Base-by-base conservation (phyloP, 2,113 vertebrate genomes). In the Tachysurus vachellii region DNA sequence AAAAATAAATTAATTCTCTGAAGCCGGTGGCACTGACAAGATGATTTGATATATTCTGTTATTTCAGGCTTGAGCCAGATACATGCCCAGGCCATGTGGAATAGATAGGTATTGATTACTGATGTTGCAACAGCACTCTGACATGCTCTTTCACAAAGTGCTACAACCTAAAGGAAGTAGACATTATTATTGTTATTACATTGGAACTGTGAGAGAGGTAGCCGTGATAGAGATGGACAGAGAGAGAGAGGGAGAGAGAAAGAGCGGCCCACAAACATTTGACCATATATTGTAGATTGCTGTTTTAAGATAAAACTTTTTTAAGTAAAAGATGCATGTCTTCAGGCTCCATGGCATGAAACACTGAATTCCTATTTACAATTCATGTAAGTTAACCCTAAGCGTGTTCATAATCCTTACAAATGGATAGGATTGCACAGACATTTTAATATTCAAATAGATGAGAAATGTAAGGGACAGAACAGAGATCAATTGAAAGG, bases 401-500 rank as follows among this genome's bases (percentile, higher is more conserved):
- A 68, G 23, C 57, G 31, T 9, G n/a, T 64, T 4, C 56, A 57
- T 61, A 57, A 64, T 36, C 21, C 77, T 80, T 77, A 66, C 44
- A 80, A 77, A 66, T 28, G 57, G 10, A 44, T 44, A 47, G 21
- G 36, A 16, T 70, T 85, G 56, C 54, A 44, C 23, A 80, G 17
- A 11, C 75, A 54, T 79, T 59, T 47, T 28, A 36, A 50, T 68
- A 80, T 56, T 62, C 13, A 85, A 66, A 85, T 21, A 68, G 47
- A 64, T 21, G n/a, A 5, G 21, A n/a, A 23, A 14, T 54, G 13
- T 50, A 66, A 14, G 59, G 73, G 59, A 82, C 59, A n/a, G 70
- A 87, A 85, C 42, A 5, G 19, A 89, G 77, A 80, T 85, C 86
- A 85, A 53, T 4, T 87, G 83, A 59, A 85, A 85, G 80, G 54